phyloP scores from a whole-genome alignment of 2,888 invertebrate species.

The Acrobeloides nanus region DNA sequence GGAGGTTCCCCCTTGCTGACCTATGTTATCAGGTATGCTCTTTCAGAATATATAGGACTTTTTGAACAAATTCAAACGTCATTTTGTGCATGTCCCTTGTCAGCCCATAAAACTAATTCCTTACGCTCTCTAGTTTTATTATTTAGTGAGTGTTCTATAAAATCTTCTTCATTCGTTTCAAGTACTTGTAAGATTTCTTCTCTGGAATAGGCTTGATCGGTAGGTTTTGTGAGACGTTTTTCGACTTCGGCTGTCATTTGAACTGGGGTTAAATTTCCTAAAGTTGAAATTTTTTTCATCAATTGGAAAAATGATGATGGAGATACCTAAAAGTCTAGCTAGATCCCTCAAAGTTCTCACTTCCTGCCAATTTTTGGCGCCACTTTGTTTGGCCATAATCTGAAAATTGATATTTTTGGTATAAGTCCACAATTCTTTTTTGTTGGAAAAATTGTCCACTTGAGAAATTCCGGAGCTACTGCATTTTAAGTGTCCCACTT shows the following conservation, averaged over 20 bases:
- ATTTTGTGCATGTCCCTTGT: too few relatives aligned
- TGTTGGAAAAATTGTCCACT: too few relatives aligned
- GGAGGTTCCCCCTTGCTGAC: too few relatives aligned
- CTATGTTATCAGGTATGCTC: too few relatives aligned
- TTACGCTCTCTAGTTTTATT: slow-evolving; percentile 56
- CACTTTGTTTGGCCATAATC: slow-evolving; percentile 66
- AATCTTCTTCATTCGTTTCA: slow-evolving; percentile 58
- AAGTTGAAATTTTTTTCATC: too few relatives aligned
- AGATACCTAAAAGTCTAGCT: slow-evolving; percentile 12
- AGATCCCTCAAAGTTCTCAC: slow-evolving; percentile 68
- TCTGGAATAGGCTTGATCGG: slow-evolving; percentile 63
- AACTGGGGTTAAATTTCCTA: too few relatives aligned
- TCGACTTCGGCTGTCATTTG: slow-evolving; percentile 68
- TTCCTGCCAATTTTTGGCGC: slow-evolving; percentile 63
- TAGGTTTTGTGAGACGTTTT: slow-evolving; percentile 61
- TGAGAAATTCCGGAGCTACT: too few relatives aligned
- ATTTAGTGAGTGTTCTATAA: slow-evolving; percentile 27
- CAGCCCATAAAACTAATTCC: slow-evolving; percentile 3
- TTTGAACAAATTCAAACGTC: slow-evolving; percentile 9
- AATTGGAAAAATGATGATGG: too few relatives aligned
- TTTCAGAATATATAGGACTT: too few relatives aligned
- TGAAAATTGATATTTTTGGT: slow-evolving; percentile 52
- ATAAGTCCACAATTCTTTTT: too few relatives aligned
- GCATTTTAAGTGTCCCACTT: too few relatives aligned
- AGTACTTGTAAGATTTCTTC: slow-evolving; percentile 62